Evolutionary conservation across 2,113 vertebrate species (phyloP), one percentile per base, ranked within the genome.

Genomic region (Jaculus jaculus): DNA sequence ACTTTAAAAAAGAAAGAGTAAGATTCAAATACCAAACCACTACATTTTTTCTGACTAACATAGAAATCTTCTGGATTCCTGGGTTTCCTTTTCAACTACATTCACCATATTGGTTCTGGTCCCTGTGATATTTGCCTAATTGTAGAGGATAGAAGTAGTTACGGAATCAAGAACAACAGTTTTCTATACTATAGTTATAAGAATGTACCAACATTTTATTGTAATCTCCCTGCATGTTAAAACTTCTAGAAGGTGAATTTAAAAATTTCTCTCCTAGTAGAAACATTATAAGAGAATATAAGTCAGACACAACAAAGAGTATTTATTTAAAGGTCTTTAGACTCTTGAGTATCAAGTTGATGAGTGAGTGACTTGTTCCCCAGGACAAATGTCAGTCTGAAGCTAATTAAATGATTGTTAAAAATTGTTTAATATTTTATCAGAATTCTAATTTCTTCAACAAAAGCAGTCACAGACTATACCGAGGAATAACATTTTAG

Each of bases 401-500:
- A 66, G 89, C 72, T 24, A 87, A 93, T 74, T 73, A 89, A 85
- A 6, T 15, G 47, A 69, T 42, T 86, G 83, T 58, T 77, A 61
- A 84, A 90, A 72, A 80, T 78, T 66, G 24, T 34, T 79, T 89
- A 80, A 39, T 60, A 37, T 84, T 84, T 92, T 79, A 66, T 75
- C 66, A 87, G 17, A 78, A 68, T 79, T 88, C 34, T 83, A 58
- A 78, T 73, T 63, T 93, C 84, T 80, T 85, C 32, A 90, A 51
- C 42, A 34, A 73, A 80, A 4, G 6, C 47, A 32, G 78, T 74
- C 69, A 73, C 11, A 32, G 73, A 78, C 58, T 69, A 65, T 28
- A 81, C 66, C 13, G 84, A 85, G 15, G 15, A 39, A 63, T 58
- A 84, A 69, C 3, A 17, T 79, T 94, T 85, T 90, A 23, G 74